These are phyloP conservation scores for Brachyrhaphis roseni DNA, from an alignment of 2,797 vertebrate genomes.

Conservation along the genomic window DNA sequence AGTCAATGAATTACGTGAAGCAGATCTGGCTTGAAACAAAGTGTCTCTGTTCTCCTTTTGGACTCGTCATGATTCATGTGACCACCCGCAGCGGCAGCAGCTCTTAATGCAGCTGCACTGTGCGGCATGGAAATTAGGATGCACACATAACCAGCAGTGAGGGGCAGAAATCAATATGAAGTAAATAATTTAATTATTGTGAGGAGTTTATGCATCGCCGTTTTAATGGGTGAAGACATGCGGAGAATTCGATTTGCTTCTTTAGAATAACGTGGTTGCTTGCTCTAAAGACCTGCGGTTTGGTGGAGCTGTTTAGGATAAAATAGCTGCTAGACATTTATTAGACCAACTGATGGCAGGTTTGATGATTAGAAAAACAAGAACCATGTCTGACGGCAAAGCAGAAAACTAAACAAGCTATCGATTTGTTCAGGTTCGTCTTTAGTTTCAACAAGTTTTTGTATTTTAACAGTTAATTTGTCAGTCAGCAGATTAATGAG, in stretches of 20 bases:
- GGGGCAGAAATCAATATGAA: neutral
- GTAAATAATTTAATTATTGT: neutral
- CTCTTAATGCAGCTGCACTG: neutral
- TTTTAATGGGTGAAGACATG: neutral
- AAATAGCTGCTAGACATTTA: neutral
- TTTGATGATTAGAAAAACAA: neutral
- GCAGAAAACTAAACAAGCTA: neutral
- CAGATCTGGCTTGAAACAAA: slow-evolving; percentile 59
- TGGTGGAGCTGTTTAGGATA: rapidly evolving
- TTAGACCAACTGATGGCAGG: neutral
- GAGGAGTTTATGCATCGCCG: neutral
- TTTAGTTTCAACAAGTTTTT: neutral
- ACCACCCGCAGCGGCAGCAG: neutral
- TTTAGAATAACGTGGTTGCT: neutral
- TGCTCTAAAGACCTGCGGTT: neutral
- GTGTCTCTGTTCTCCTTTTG: slow-evolving; percentile 44
- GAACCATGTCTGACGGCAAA: neutral
- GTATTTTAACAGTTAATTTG: neutral
- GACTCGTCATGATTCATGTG: slow-evolving; percentile 13
- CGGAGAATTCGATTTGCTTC: neutral
- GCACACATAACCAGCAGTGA: neutral
- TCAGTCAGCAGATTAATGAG: neutral
- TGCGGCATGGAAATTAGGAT: neutral
- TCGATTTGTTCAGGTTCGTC: neutral
- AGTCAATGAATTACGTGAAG: slow-evolving; percentile 44